Evolutionary conservation across 2,888 invertebrate genomes (phyloP).

Genomic region (Pollenia amentaria): DNA sequence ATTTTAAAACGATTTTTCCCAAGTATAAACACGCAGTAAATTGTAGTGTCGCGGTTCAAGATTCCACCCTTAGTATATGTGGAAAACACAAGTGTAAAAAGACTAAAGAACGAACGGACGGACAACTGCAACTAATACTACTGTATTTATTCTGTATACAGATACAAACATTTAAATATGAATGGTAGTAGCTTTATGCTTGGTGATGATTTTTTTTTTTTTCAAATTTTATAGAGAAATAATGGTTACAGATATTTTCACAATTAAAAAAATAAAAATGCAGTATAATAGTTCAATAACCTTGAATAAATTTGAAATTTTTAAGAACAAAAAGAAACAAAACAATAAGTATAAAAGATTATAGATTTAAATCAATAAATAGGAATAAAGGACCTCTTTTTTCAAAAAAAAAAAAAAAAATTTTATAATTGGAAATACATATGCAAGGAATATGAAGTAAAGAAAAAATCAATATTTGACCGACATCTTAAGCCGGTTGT

Average conservation of each 20-base stretch:
- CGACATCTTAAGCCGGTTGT: constrained; percentile 32
- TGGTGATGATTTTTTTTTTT: constrained; percentile 5
- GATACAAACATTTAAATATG: background rate
- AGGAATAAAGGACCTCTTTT: background rate
- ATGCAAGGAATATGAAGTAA: background rate
- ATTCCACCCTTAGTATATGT: constrained; percentile 65
- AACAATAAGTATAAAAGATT: background rate
- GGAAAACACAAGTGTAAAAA: constrained; percentile 52
- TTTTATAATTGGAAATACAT: background rate
- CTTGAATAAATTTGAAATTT: constrained; percentile 30
- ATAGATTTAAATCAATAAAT: background rate
- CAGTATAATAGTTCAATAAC: constrained; percentile 60
- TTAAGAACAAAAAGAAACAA: background rate
- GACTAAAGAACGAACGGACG: background rate
- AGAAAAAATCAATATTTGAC: constrained; percentile 21
- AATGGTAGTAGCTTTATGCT: constrained; percentile 8
- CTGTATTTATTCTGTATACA: constrained; percentile 28
- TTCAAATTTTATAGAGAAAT: constrained; percentile 52
- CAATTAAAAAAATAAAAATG: constrained; percentile 26
- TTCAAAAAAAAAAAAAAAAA: constrained; percentile 12
- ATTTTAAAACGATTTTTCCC: constrained; percentile 62
- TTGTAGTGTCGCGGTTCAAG: constrained; percentile 50
- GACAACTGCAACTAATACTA: constrained; percentile 18
- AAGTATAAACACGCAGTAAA: constrained; percentile 58
- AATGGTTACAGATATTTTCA: constrained; percentile 52